Conservation (phyloP, 2,797 vertebrate species). For the Anguilla obscura region DNA sequence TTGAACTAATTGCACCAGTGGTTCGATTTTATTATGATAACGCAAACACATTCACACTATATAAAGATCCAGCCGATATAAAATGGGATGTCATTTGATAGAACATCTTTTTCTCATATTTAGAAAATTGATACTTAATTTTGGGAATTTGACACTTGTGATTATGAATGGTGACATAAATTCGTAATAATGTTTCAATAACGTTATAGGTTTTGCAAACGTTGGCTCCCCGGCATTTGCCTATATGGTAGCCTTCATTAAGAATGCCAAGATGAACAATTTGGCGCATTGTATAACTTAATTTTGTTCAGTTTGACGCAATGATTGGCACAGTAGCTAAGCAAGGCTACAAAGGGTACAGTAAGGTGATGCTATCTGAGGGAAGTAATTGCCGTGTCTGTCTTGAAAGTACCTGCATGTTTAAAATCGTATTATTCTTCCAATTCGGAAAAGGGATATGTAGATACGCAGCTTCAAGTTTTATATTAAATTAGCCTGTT, state of each 20-base stretch:
- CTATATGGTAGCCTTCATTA: neutral
- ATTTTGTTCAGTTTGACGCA: neutral
- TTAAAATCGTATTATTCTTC: too few relatives aligned
- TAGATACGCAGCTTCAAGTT: neutral
- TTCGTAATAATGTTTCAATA: neutral
- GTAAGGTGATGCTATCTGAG: neutral
- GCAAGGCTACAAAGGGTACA: neutral
- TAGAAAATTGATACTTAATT: neutral
- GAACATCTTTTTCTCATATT: neutral
- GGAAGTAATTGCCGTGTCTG: neutral
- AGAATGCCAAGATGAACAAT: too few relatives aligned
- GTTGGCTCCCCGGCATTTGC: neutral
- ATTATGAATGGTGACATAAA: neutral
- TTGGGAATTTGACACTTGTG: neutral
- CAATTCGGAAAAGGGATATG: neutral
- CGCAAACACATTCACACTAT: neutral
- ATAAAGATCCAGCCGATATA: neutral
- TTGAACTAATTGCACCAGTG: neutral
- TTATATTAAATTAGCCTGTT: neutral
- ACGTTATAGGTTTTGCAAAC: neutral
- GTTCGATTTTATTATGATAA: neutral
- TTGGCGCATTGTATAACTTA: neutral
- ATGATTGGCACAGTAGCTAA: neutral
- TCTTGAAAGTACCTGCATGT: neutral
- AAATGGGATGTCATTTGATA: neutral